Conservation (phyloP, 1,140 invertebrate genomes). For the Battus philenor region DNA sequence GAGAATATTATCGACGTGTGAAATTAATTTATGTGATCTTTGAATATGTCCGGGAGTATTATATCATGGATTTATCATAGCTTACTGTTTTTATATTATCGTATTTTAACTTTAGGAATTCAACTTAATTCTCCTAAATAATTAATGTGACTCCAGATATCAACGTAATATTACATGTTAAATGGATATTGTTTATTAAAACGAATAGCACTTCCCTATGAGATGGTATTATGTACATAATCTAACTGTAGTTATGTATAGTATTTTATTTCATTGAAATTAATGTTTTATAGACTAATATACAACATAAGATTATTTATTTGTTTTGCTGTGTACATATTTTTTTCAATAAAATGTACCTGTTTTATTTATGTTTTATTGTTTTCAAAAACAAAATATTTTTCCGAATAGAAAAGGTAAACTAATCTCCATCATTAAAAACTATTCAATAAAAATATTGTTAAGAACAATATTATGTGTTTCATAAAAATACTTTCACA, state of each 20-base stretch:
- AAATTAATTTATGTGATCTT: slow-evolving; percentile 65
- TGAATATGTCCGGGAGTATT: slow-evolving; percentile 44
- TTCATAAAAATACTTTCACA: too few species aligned
- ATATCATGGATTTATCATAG: slow-evolving; percentile 54
- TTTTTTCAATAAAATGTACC: slow-evolving; percentile 75
- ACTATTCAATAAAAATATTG: too few species aligned
- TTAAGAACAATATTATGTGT: too few species aligned
- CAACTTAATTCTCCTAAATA: slow-evolving; percentile 50
- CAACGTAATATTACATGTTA: slow-evolving; percentile 63
- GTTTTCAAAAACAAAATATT: too few species aligned
- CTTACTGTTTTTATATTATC: slow-evolving; percentile 65
- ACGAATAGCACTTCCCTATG: slow-evolving; percentile 49
- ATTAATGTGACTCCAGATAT: slow-evolving; percentile 53
- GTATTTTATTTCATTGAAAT: slow-evolving; percentile 75
- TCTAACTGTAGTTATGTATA: slow-evolving; percentile 73
- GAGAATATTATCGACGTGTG: slow-evolving; percentile 53
- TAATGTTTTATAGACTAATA: slow-evolving; percentile 76
- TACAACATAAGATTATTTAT: slow-evolving; percentile 76
- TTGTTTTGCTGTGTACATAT: slow-evolving; percentile 76
- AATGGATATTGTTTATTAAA: slow-evolving; percentile 65
- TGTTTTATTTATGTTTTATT: slow-evolving; percentile 62
- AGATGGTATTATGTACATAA: slow-evolving; percentile 73
- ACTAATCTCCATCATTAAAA: too few species aligned
- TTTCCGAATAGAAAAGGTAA: too few species aligned
- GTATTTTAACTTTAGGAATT: slow-evolving; percentile 58